Conservation (phyloP, 1,140 invertebrate genomes). For the Acyrthosiphon pisum region DNA sequence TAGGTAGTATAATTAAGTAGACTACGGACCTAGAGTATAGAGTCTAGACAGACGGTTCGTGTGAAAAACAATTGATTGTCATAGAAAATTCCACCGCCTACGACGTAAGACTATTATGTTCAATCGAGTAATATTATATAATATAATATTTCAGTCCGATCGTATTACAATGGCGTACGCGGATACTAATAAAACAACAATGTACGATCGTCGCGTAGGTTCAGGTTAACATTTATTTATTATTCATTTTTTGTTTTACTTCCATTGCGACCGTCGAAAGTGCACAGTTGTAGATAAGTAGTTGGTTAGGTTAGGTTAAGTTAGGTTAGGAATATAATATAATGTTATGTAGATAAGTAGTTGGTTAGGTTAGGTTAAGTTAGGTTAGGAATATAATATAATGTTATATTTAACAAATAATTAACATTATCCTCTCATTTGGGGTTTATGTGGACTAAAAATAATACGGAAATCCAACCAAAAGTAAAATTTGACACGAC, state of each 20-base stretch:
- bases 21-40: background rate
- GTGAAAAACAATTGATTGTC: background rate
- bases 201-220: background rate
- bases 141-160: conserved; percentile 13
- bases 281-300: background rate
- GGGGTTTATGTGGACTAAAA: background rate
- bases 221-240: background rate
- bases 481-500: background rate
- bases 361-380: background rate
- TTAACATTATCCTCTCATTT: too few species aligned
- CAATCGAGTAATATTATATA: conserved; percentile 1
- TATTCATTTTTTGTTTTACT: background rate
- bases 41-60: background rate
- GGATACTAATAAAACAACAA: background rate
- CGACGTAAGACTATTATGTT: background rate
- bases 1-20: too few species aligned
- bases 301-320: background rate
- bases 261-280: background rate
- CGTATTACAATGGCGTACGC: background rate
- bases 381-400: background rate
- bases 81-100: background rate
- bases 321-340: background rate
- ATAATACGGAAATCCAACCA: background rate
- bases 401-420: background rate
- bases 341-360: background rate